phyloP scores from a whole-genome alignment of 2,113 vertebrate species.

The Larimichthys crocea region DNA sequence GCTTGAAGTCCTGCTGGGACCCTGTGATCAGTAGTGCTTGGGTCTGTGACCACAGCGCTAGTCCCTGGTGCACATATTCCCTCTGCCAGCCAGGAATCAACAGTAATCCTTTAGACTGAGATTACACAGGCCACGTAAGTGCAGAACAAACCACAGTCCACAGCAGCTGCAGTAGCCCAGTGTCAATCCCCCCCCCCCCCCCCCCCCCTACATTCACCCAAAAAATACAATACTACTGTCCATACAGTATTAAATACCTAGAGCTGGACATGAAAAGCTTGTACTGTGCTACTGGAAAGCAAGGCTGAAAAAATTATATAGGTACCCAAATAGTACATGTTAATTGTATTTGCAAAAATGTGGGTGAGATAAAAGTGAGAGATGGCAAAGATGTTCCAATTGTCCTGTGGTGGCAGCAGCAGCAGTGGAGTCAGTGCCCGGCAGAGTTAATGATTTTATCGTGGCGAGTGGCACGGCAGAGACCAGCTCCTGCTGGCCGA shows the following conservation, averaged over 20 bases:
- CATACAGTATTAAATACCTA: not conserved
- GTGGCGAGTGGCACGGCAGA: slow-evolving; percentile 35
- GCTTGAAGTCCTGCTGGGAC: slow-evolving; percentile 56
- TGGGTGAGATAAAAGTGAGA: not conserved
- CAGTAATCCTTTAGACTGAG: slow-evolving; percentile 84
- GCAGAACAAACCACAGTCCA: slow-evolving; percentile 73
- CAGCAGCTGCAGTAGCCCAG: slow-evolving; percentile 67
- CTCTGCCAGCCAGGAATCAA: slow-evolving; percentile 80
- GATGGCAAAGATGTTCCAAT: slow-evolving; percentile 21
- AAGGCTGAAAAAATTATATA: not conserved
- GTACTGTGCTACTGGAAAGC: slow-evolving; percentile 6
- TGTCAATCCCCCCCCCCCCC: slow-evolving; percentile 39
- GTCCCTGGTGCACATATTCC: slow-evolving; percentile 77
- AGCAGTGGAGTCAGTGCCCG: slow-evolving; percentile 9
- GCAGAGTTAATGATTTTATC: slow-evolving; percentile 64
- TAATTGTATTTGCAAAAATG: slow-evolving; percentile 12
- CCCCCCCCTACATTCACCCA: slow-evolving; percentile 44
- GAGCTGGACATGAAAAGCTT: no score
- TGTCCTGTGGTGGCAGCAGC: slow-evolving; percentile 25
- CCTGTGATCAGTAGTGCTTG: slow-evolving; percentile 68
- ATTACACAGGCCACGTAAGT: slow-evolving; percentile 80
- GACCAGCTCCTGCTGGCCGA: slow-evolving; percentile 52
- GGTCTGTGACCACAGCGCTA: slow-evolving; percentile 70
- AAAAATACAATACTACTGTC: slow-evolving; percentile 14
- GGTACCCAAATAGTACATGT: not conserved